Evolutionary conservation across 2,888 invertebrate genomes (phyloP), one percentile per base, ranked within the genome.

Genomic region (Ryuthela nishihirai): DNA sequence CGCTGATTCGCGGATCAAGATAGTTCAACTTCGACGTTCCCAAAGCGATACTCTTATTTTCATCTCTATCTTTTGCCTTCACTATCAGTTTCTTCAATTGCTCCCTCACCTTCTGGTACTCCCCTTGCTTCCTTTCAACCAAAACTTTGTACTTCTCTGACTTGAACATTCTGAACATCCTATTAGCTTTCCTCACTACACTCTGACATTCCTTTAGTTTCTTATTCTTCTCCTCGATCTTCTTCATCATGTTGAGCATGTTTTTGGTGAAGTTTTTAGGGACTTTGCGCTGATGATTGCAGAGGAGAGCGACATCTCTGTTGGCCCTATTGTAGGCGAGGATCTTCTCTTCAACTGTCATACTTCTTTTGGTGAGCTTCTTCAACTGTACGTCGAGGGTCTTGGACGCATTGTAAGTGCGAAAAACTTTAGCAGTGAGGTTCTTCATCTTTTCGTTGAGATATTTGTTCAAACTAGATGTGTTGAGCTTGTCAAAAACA

Each of bases 381-480:
- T 49, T 23, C 21, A 55, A 21, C 17, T 55, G 34, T 4, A 41
- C 15, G 25, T 55, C 35, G 4, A 55, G 25, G 10, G 20, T 21
- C 29, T 49, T 49, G 3, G 55, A 55, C 6, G 55, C 48, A 17
- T 55, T 49, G 36, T 26, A 49, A 2, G 55, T 55, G 12, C 55
- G 55, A 20, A 55, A 55, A 4, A 55, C 55, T 9, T 49, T 55
- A 2, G 49, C 24, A 2, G 55, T 35, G 10, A 55, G 29, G 2
- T 34, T 38, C 5, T 41, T 6, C 55, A 55, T 55, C n/a, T 21
- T 9, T 2, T 20, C 12, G 17, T 49, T 34, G n/a, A 55, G 29
- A 24, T 42, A 36, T n/a, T 38, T n/a, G 26, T 55, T 55, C 3
- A 50, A 5, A 9, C 9, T 2, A 10, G 4, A 42, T 17, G 29